Evolutionary conservation across 2,113 vertebrate genomes (phyloP).

Genomic region (Gasterosteus nipponicus): DNA sequence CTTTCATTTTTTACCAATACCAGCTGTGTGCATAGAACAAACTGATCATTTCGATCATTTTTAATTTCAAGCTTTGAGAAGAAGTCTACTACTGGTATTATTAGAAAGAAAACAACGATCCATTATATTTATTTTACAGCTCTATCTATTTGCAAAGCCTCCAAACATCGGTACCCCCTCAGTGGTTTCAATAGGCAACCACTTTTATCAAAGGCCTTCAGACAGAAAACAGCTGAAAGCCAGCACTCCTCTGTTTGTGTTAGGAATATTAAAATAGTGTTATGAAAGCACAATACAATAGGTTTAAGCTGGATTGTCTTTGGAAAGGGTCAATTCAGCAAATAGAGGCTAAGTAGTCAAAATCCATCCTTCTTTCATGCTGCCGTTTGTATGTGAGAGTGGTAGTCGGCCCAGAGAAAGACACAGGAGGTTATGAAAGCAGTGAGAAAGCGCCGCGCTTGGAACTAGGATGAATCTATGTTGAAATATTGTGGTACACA

Average conservation of each 20-base stretch:
- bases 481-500: conserved; percentile 4
- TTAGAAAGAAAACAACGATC: not conserved
- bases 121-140: not conserved
- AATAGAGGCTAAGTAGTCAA: conserved; percentile 62
- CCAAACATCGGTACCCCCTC: not conserved
- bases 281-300: conserved; percentile 52
- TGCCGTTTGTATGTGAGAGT: conserved; percentile 68
- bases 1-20: not conserved
- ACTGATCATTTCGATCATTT: not conserved
- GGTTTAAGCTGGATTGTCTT: conserved; percentile 70
- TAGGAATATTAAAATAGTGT: conserved; percentile 34
- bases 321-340: conserved; percentile 65
- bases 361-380: conserved; percentile 62
- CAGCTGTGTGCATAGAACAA: not conserved
- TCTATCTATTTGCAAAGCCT: conserved; percentile 4
- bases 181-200: conserved; percentile 22
- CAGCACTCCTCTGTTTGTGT: conserved; percentile 44
- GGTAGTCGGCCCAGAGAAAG: conserved; percentile 34
- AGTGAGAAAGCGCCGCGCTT: conserved; percentile 23
- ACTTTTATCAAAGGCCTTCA: conserved; percentile 24
- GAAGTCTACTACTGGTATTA: not conserved
- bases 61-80: not conserved
- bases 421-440: conserved; percentile 32
- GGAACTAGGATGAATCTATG: conserved; percentile 10
- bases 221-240: conserved; percentile 7